A percentile compares a stretch with the other conserved stretches of the same genome.
These are phyloP conservation scores for Oceanodroma leucorhoa DNA, from an alignment of 2,797 vertebrate species.

Conservation along the genomic window DNA sequence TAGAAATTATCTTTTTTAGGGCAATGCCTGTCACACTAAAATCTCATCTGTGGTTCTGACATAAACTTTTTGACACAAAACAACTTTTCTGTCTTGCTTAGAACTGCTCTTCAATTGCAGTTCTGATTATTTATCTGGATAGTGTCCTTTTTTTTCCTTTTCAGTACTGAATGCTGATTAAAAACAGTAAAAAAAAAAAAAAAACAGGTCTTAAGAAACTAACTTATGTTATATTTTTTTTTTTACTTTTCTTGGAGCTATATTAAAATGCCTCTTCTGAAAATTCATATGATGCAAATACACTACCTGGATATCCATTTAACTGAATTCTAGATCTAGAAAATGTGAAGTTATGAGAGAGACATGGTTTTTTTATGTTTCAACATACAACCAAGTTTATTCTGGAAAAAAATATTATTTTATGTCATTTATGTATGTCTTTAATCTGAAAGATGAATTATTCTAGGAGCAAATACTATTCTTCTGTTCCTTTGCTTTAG, in stretches of 20 bases:
- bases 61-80: not conserved
- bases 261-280: not conserved
- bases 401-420: not conserved
- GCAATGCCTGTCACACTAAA: not conserved
- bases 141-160: rapidly evolving
- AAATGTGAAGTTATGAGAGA: not conserved
- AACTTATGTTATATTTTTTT: not conserved
- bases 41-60: not conserved
- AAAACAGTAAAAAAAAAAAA: not conserved
- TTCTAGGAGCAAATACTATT: not conserved
- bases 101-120: not conserved
- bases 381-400: not conserved
- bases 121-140: not conserved
- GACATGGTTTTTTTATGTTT: not conserved
- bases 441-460: not conserved
- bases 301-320: not conserved
- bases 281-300: not conserved
- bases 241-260: not conserved
- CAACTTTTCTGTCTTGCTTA: not conserved
- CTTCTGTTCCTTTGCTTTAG: not conserved
- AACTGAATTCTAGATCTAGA: not conserved
- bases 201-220: not conserved
- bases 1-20: not conserved
- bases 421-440: not conserved
- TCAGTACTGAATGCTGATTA: not conserved